phyloP scores from a whole-genome alignment of 92 coral and sea anemone genomes.

The Bergia sp. region DNA sequence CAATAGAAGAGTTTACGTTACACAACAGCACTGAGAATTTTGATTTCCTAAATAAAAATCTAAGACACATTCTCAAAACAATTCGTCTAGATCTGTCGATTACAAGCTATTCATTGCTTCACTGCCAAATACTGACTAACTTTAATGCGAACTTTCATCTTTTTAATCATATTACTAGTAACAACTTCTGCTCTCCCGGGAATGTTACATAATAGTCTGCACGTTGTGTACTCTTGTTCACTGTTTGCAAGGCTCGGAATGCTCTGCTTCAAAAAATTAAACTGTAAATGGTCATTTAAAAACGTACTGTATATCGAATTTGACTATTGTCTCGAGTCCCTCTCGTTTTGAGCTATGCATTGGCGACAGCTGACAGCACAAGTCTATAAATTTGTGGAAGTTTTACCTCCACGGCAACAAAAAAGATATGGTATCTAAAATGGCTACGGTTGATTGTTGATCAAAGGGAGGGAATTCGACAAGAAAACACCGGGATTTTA shows the following conservation, averaged over 20 bases:
- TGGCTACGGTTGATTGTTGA: not conserved
- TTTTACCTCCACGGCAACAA: not conserved
- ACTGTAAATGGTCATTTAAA: slow-evolving; percentile 10
- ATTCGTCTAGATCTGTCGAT: not conserved
- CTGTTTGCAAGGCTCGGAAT: not conserved
- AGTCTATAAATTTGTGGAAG: not conserved
- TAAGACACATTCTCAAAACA: not conserved
- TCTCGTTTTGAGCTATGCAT: not conserved
- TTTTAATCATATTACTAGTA: slow-evolving; percentile 1
- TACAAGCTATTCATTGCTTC: not conserved
- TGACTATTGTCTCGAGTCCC: not conserved
- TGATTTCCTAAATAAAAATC: not conserved
- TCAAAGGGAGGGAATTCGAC: not conserved
- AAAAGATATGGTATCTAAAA: not conserved
- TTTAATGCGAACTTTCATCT: not conserved
- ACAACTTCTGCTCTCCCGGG: not conserved
- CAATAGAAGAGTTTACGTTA: not conserved
- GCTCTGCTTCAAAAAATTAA: not conserved
- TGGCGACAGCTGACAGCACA: slow-evolving; percentile 25
- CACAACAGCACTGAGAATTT: not conserved
- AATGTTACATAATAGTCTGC: not conserved
- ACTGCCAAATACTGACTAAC: not conserved
- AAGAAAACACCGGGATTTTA: not conserved
- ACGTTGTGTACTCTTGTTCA: not conserved
- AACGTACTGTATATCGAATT: not conserved